phyloP scores from a whole-genome alignment of 2,113 vertebrate species.

The Motacilla alba region DNA sequence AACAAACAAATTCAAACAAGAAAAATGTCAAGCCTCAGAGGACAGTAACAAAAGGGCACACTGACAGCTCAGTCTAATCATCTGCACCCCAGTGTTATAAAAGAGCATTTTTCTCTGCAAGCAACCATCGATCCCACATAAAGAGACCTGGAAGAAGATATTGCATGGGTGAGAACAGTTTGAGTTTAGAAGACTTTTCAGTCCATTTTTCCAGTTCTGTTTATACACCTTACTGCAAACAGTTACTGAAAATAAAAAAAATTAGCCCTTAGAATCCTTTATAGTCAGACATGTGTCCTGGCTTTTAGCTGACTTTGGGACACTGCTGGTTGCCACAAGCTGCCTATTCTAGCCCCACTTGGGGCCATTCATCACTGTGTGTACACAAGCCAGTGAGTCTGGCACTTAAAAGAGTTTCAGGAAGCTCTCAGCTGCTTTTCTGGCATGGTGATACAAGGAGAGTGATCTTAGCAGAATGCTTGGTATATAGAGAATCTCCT shows the following conservation, averaged over 20 bases:
- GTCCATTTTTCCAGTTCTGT: neutral
- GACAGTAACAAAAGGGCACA: neutral
- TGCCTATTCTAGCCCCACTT: neutral
- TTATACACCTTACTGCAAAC: neutral
- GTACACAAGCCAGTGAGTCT: neutral
- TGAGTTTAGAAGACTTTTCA: neutral
- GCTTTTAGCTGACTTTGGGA: neutral
- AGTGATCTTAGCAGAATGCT: neutral
- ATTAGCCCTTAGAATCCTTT: neutral
- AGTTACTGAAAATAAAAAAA: neutral
- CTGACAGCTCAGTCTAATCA: neutral
- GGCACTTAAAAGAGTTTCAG: neutral
- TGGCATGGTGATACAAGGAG: neutral
- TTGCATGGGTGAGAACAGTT: neutral
- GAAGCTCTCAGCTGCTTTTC: neutral
- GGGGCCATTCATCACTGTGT: neutral
- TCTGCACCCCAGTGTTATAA: neutral
- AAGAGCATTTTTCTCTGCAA: neutral
- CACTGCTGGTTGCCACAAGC: neutral
- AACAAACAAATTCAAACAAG: neutral
- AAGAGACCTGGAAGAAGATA: neutral
- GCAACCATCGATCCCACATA: neutral
- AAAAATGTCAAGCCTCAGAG: neutral
- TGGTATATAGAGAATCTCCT: neutral
- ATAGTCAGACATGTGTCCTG: fast-evolving